phyloP scores from a whole-genome alignment of 2,113 vertebrate species.

The Hassar affinis region DNA sequence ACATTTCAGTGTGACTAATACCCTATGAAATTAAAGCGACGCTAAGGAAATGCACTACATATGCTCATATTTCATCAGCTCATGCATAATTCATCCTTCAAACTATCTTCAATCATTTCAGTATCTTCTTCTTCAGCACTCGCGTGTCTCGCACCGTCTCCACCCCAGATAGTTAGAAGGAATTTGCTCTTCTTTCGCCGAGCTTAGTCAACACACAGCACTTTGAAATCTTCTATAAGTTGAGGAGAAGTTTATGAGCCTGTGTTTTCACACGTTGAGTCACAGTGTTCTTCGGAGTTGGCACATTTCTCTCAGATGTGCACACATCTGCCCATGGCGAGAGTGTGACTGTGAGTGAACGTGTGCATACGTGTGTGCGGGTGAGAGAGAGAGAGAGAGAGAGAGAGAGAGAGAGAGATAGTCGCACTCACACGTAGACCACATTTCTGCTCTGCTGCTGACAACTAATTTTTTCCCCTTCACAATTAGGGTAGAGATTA shows the following conservation, averaged over 20 bases:
- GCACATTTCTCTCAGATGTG: slow-evolving; percentile 23
- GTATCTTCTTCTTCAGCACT: slow-evolving; percentile 52
- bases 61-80: slow-evolving; percentile 64
- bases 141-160: slow-evolving; percentile 9
- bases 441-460: background rate
- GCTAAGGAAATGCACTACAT: slow-evolving; percentile 58
- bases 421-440: background rate
- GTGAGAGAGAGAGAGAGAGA: background rate
- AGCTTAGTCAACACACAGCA: slow-evolving; percentile 43
- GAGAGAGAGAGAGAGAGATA: background rate
- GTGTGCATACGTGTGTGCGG: background rate
- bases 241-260: slow-evolving; percentile 17
- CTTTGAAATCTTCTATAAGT: slow-evolving; percentile 28
- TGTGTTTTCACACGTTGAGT: slow-evolving; percentile 12
- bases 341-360: background rate
- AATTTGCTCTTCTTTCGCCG: slow-evolving; percentile 48
- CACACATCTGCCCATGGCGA: background rate
- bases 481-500: background rate
- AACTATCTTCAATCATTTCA: slow-evolving; percentile 57
- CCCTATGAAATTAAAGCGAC: slow-evolving; percentile 60
- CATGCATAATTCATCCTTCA: slow-evolving; percentile 66
- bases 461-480: background rate
- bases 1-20: slow-evolving; percentile 54
- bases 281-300: slow-evolving; percentile 13
- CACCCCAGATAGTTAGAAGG: slow-evolving; percentile 37